Percentiles rank a stretch among this genome's conserved stretches.
These are phyloP conservation scores for Drosophila nigricruria DNA, from an alignment of 2,888 invertebrate genomes.

Conservation along the genomic window DNA sequence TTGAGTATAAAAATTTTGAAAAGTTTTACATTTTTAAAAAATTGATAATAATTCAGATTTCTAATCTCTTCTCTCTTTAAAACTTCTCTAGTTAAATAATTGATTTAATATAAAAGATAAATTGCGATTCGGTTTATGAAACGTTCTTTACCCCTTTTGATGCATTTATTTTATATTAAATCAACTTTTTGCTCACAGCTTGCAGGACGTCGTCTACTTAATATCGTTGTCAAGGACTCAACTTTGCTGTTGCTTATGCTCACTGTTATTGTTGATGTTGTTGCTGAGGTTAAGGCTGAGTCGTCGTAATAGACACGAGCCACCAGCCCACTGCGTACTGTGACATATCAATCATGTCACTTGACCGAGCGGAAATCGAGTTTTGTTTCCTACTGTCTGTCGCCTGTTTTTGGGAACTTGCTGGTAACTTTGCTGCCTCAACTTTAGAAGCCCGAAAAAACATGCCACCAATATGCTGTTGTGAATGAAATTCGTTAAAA, in stretches of 20 bases:
- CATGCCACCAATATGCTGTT: conserved; percentile 37
- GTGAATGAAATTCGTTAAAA: conserved; percentile 53
- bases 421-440: conserved; percentile 29
- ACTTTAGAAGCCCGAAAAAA: conserved; percentile 33
- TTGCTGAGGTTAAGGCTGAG: conserved; percentile 8
- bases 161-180: background rate
- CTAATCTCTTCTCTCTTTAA: too few species aligned
- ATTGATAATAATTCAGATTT: too few species aligned
- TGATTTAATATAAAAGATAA: too few species aligned
- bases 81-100: too few species aligned
- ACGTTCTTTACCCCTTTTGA: background rate
- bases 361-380: conserved; percentile 73
- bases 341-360: conserved; percentile 75
- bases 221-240: conserved; percentile 21
- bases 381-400: conserved; percentile 24
- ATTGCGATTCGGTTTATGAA: too few species aligned
- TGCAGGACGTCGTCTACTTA: conserved; percentile 16
- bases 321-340: conserved; percentile 2
- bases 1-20: too few species aligned
- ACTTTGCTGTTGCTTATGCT: background rate
- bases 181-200: background rate
- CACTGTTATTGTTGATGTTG: conserved; percentile 15
- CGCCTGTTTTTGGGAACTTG: conserved; percentile 17
- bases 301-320: conserved; percentile 1
- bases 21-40: too few species aligned